Evolutionary conservation across 1,140 invertebrate species (phyloP), one percentile per base, ranked within the genome.

Genomic region (Halictus rubicundus): DNA sequence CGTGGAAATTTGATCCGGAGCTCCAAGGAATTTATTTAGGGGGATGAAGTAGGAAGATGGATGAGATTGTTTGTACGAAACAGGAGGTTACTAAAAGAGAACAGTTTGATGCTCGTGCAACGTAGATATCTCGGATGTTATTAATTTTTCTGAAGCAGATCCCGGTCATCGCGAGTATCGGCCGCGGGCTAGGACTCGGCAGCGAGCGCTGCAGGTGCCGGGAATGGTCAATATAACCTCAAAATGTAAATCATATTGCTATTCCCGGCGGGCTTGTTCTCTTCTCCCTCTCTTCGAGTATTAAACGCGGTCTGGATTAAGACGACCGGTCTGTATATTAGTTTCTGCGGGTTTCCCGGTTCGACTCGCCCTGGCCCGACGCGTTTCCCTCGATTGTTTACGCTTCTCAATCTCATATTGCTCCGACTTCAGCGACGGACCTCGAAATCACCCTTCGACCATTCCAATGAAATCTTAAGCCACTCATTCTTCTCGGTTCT

Each of bases 161-260:
- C 77, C 88, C 90, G 90, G 91, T 91, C 90, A 91, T 91, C 89
- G 88, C 87, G 85, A 77, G 79, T 68, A 77, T 65, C 77, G 87
- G 85, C 85, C 79, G 78, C 79, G 81, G 87, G 86, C 89, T 65
- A 85, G 78, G 78, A 88, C 80, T 66, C 82, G 80, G 72, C 85
- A 32, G 82, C 81, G 73, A 75, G 88, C 89, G 92, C 85, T 92
- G 89, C 92, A 93, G 92, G 92, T 93, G 92, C 80, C 89, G 87
- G 81, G 91, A 93, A 93, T 93, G 92, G 92, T 93, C 92, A 91
- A 92, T 93, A 93, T 93, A 90, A 89, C 89, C 87, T 81, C 89
- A 93, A 93, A 93, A 93, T 93, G 92, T 93, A 93, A 93, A 93
- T 93, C 91, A 92, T 91, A 93, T 93, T 92, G 90, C 90, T 88